Evolutionary conservation across 2,797 vertebrate genomes (phyloP).

Genomic region (Podarcis lilfordi): DNA sequence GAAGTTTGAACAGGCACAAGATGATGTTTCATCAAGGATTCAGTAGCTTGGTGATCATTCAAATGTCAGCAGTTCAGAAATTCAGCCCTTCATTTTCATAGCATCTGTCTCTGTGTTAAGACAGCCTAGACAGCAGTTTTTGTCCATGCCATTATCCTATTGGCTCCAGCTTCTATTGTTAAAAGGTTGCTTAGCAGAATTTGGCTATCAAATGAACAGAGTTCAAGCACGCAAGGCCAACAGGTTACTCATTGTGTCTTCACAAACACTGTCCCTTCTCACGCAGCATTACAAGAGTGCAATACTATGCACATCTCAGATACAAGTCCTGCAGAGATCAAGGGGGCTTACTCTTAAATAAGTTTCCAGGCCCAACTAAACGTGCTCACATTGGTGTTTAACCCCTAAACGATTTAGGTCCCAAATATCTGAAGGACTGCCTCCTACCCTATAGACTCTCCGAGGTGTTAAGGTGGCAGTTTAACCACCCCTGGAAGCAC

Average conservation of each 20-base stretch:
- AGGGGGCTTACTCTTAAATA: no score
- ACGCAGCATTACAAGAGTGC: background rate
- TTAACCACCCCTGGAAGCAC: no score
- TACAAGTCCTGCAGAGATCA: no score
- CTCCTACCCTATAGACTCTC: no score
- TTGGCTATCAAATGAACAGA: background rate
- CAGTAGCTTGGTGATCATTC: background rate
- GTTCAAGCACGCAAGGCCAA: background rate
- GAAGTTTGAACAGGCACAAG: background rate
- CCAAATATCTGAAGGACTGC: no score
- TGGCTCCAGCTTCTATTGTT: background rate
- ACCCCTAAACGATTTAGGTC: no score
- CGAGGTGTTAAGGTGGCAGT: no score
- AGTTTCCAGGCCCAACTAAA: no score
- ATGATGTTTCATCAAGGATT: background rate
- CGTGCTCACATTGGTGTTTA: no score
- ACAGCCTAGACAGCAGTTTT: background rate
- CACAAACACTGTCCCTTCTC: background rate
- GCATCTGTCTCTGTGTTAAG: background rate
- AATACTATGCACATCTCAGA: no score
- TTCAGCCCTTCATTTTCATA: background rate
- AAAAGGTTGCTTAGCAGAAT: background rate
- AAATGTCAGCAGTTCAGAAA: background rate
- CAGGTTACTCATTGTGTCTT: background rate
- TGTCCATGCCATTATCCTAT: no score